Base-by-base conservation (phyloP, 2,797 vertebrate genomes). In the Margarornis squamiger region DNA sequence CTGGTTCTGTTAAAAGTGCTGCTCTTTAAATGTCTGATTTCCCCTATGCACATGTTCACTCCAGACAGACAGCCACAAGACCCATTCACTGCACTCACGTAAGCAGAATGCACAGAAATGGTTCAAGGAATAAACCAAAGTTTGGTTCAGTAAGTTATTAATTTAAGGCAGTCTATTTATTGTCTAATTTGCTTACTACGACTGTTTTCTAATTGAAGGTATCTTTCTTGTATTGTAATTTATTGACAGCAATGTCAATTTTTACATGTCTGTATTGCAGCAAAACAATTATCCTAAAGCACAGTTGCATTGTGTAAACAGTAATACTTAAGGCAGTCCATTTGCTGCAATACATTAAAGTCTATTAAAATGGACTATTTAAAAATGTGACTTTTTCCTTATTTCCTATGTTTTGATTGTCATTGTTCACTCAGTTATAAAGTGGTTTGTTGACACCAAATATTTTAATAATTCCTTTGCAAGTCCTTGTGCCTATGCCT, bases 391-490 rank as follows among this genome's bases (percentile, higher is more conserved):
- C 84, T 98, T 97, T 94, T 87, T 97, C 66, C 84, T 96, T 97
- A 94, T 97, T 97, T 97, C 88, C 77, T 97, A 95, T 93, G 92
- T 97, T 97, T 96, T 93, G 95, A 92, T 97, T 97, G 95, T 92
- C 96, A 93, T 97, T 97, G 92, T 98, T 97, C 93, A 17, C 94
- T 97, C 94, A 43, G 94, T 97, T 98, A 97, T 97, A 93, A 96
- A 98, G 96, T 96, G 95, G 88, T 97, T 95, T 98, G 97, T 98
- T 98, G 98, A 98, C 97, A 98, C 79, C 96, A 97, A 97, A 98
- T 98, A 98, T 98, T 97, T 97, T 97, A 97, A 98, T 98, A 98
- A 98, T 98, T 98, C 95, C 90, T 96, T 98, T 97, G 96, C 97
- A 96, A 97, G 93, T 91, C 96, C 97, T 98, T 98, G 91, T 96